Evolutionary conservation across 2,797 vertebrate species (phyloP).

Genomic region (Myiotriccus ornatus): DNA sequence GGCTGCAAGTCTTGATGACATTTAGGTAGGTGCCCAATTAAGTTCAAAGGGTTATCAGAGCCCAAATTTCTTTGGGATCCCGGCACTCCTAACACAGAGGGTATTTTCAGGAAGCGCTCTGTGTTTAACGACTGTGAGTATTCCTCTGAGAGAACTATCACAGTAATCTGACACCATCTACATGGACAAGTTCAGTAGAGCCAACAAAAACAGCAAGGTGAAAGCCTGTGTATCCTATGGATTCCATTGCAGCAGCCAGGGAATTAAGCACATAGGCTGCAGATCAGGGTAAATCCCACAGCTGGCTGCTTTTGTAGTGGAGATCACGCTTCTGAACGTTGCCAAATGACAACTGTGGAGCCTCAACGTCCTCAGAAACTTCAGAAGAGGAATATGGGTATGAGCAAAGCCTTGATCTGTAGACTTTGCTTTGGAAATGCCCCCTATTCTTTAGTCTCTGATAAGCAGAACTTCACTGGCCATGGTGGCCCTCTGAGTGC

Average conservation of each 20-base stretch:
- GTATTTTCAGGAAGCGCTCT: background rate
- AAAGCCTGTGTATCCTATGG: background rate
- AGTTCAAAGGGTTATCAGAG: background rate
- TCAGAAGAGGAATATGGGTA: background rate
- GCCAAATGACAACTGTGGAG: background rate
- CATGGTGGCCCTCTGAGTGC: background rate
- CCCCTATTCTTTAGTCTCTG: background rate
- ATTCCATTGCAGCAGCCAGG: background rate
- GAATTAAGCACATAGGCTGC: background rate
- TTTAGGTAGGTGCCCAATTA: background rate
- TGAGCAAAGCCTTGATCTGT: rapidly evolving
- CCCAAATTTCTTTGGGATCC: background rate
- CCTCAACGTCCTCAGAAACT: background rate
- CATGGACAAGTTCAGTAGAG: background rate
- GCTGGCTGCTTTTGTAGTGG: background rate
- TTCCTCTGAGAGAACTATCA: background rate
- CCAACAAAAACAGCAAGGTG: background rate
- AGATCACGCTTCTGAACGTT: background rate
- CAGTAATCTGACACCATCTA: background rate
- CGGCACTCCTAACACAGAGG: background rate
- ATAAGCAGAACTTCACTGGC: background rate
- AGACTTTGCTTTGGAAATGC: background rate
- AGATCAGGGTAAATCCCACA: background rate
- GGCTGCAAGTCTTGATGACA: background rate
- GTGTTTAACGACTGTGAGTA: background rate